phyloP scores from a whole-genome alignment of 2,888 invertebrate genomes.

The Ornithoptera priamus region DNA sequence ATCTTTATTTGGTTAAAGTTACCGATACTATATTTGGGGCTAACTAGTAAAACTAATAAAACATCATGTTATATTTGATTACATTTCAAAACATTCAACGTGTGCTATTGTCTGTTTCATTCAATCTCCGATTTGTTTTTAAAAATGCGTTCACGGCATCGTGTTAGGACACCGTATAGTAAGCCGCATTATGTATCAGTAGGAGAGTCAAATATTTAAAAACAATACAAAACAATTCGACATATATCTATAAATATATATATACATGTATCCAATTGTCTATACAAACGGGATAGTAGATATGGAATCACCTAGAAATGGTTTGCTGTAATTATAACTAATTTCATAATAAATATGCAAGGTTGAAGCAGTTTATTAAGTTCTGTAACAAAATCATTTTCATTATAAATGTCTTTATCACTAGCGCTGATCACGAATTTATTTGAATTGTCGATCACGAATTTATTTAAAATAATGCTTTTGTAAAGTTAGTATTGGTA shows the following conservation, averaged over 20 bases:
- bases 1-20: constrained; percentile 52
- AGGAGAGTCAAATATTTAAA: constrained; percentile 17
- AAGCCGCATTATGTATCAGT: constrained; percentile 16
- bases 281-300: background rate
- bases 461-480: background rate
- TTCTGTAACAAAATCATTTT: no score
- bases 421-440: no score
- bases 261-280: constrained; percentile 1
- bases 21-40: constrained; percentile 37
- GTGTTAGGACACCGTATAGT: constrained; percentile 13
- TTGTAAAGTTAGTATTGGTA: constrained; percentile 4
- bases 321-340: background rate
- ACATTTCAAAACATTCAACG: constrained; percentile 14
- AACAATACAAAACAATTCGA: constrained; percentile 25
- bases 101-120: constrained; percentile 16
- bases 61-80: constrained; percentile 11
- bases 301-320: background rate
- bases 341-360: background rate
- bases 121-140: constrained; percentile 25
- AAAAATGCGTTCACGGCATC: constrained; percentile 17
- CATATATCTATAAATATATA: background rate
- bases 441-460: background rate
- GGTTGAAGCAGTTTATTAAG: no score
- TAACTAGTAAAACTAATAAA: constrained; percentile 8
- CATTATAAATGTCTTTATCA: no score